Evolutionary conservation across 2,113 vertebrate genomes (phyloP), one percentile per base, ranked within the genome.

Genomic region (Lucifuga dentata): DNA sequence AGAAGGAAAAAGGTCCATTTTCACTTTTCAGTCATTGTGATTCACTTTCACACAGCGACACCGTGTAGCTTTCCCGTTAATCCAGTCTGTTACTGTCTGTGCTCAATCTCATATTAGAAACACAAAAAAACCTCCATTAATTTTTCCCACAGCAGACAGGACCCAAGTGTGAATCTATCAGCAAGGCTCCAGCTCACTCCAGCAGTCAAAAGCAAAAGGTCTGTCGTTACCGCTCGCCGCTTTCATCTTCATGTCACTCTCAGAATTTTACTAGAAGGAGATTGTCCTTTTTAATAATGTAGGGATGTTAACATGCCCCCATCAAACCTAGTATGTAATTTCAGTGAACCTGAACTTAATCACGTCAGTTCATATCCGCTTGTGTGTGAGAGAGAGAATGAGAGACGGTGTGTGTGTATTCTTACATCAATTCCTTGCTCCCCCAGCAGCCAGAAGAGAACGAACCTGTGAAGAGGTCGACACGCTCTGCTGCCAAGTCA

Each of bases 401-500:
- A 17, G 26, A 57, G 26, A 46, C 12, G 2, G 26, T 55, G 24
- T 15, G n/a, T 72, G 13, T 81, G 61, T 46, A 63, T 82, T 69
- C 69, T 81, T 24, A 74, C 21, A 24, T 36, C 61, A 64, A 40
- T n/a, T 62, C 29, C 75, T 40, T 85, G 65, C 67, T 82, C 79
- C 75, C 62, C 23, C 86, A 92, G 91, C 80, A 81, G 65, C 67
- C 83, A n/a, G 84, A 75, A 19, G 79, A 84, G 63, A 63, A 10
- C 3, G 21, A 75, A 76, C 80, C 85, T 16, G 80, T 68, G 57
- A 91, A 71, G 67, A 92, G 87, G 86, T 86, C 87, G 46, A 78
- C 71, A 2, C 92, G 92, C 46, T 78, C 87, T 0, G 87, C 90
- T 69, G 91, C 91, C 58, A 79, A 80, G 35, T 70, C 60, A n/a